Base-by-base conservation (phyloP, 2,888 invertebrate species). In the Allygus modestus region DNA sequence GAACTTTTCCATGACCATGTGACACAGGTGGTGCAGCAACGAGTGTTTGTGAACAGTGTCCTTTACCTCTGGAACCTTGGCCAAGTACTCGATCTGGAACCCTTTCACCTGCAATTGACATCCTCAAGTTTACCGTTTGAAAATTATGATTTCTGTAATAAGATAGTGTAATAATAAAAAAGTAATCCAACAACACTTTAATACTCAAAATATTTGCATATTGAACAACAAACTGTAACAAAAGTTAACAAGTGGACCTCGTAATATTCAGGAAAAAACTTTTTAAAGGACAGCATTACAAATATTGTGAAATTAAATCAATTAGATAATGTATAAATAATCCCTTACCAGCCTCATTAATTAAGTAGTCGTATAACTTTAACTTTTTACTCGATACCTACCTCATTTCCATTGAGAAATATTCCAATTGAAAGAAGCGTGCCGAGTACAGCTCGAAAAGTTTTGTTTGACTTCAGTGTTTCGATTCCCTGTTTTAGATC, bases 11-110 rank as follows among this genome's bases (percentile, higher is more conserved):
- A 98, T 96, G 86, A 99, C 98, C 93, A 99, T 97, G 91, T 97
- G 97, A 90, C 99, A 99, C 87, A 99, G 93, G 91, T 99, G 99
- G 91, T 99, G 98, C 85, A 99, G 93, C 85, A 99, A 92, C 7
- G 99, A 98, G 91, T 99, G 99, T 91, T 99, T 99, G 91, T 99
- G 98, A 58, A 99, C 98, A 0, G 99, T 99, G 91, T 99, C 99
- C 92, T 99, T 98, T 65, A 99, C 98, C 92, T 99, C 98, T 89
- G 98, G 98, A 89, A 98, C 97, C 92, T 99, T 99, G 73, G 98
- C 94, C 89, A 99, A 93, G 91, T 99, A 99, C 89, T 99, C 99
- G 88, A 99, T 94, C 90, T 98, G 97, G 92, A 99, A 99, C 33
- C 99, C 99, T 91, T 97, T 97, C 51, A 97, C 97, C 93, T 94